These are phyloP conservation scores for Cottus gobio DNA, from an alignment of 2,113 vertebrate genomes.

Conservation along the genomic window DNA sequence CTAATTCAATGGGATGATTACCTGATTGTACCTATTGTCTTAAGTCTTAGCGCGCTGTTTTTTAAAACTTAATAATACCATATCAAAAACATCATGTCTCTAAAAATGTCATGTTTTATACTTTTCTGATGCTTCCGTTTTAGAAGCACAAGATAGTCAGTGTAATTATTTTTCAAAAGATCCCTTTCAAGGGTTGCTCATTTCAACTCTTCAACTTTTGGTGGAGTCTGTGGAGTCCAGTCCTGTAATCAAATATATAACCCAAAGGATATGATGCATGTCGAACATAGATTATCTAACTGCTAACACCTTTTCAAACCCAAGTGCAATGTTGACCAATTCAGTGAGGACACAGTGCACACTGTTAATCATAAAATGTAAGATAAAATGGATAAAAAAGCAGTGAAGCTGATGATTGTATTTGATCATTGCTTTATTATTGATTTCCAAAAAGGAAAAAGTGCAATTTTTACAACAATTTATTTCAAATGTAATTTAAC, in stretches of 20 bases:
- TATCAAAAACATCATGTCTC: background rate
- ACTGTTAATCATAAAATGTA: conserved; percentile 1
- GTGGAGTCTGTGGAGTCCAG: background rate
- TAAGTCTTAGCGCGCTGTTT: background rate
- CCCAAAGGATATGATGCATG: background rate
- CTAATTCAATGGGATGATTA: background rate
- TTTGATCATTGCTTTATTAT: background rate
- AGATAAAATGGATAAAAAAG: background rate
- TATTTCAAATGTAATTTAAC: conserved; percentile 5
- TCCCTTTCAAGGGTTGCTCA: background rate
- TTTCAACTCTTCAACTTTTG: background rate
- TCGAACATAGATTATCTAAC: background rate
- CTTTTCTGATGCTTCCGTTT: background rate
- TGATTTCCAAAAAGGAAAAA: background rate
- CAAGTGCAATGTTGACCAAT: background rate
- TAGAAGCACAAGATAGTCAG: background rate
- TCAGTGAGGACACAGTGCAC: background rate
- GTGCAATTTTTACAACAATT: background rate
- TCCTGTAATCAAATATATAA: background rate
- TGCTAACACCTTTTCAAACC: background rate
- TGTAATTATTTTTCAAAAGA: background rate
- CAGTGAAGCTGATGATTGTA: background rate
- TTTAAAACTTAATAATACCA: background rate
- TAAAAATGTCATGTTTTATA: background rate
- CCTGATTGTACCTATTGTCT: background rate